Conservation (phyloP, 2,113 vertebrate genomes). For the Percopsis transmontana region DNA sequence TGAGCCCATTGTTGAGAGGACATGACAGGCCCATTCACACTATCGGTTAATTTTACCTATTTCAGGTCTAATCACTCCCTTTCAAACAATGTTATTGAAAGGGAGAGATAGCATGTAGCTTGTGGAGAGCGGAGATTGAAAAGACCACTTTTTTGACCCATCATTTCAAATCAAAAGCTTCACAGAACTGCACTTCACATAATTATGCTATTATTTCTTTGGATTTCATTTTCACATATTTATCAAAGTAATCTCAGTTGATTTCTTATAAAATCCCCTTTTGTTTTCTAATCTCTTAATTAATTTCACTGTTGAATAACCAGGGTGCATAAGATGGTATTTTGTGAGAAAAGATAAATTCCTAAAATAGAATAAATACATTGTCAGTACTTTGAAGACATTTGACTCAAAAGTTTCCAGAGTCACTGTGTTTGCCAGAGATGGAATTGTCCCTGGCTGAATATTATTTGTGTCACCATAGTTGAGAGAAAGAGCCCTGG, state of each 20-base stretch:
- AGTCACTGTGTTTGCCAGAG: neutral
- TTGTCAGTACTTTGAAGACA: no score
- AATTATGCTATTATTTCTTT: no score
- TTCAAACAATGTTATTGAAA: neutral
- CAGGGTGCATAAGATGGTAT: no score
- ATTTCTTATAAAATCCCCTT: no score
- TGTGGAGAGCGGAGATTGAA: neutral
- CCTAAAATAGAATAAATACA: no score
- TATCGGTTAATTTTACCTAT: no score
- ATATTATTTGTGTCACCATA: constrained; percentile 6
- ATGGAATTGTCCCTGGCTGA: constrained; percentile 16
- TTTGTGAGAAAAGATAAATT: no score
- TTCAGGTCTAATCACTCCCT: neutral
- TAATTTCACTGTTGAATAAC: no score
- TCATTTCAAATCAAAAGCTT: neutral
- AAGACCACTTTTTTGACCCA: neutral
- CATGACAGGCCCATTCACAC: neutral
- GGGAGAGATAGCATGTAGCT: neutral
- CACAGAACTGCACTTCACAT: neutral
- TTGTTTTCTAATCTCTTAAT: no score
- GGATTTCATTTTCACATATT: no score
- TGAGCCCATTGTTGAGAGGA: neutral
- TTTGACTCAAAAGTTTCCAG: no score
- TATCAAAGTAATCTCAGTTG: no score
- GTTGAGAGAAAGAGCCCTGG: neutral